Conservation (phyloP, 2,888 invertebrate species). For the Andrena flavipes region DNA sequence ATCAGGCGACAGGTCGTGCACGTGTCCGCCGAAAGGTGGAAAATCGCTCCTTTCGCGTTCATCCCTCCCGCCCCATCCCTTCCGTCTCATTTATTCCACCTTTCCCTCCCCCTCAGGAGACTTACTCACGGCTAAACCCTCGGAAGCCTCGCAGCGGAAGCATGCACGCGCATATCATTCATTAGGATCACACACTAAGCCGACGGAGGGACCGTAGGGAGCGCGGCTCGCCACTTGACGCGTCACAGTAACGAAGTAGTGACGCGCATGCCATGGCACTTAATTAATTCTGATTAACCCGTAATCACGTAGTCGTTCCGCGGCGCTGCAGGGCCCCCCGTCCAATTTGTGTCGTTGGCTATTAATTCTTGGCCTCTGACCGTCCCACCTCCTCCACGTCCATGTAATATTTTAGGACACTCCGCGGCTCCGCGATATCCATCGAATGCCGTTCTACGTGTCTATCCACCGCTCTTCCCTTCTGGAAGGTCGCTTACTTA, state of each 20-base stretch:
- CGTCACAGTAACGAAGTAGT: constrained; percentile 84
- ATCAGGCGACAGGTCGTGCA: not conserved
- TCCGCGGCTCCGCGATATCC: constrained; percentile 58
- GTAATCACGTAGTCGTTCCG: constrained; percentile 84
- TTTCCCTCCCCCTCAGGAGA: constrained; percentile 42
- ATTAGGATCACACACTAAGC: constrained; percentile 78
- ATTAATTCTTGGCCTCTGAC: constrained; percentile 70
- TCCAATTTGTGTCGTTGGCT: constrained; percentile 82
- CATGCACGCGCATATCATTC: constrained; percentile 83
- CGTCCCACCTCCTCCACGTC: constrained; percentile 46
- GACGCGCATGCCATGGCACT: constrained; percentile 83
- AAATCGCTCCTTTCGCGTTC: constrained; percentile 9
- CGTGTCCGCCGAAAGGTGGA: constrained; percentile 30
- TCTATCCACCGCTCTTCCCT: not conserved
- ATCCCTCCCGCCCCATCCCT: constrained; percentile 38
- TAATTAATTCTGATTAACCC: constrained; percentile 85
- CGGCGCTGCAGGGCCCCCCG: constrained; percentile 76
- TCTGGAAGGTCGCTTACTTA: constrained; percentile 55
- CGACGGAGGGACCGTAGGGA: constrained; percentile 58
- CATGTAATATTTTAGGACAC: constrained; percentile 68
- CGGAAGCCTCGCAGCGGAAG: constrained; percentile 55
- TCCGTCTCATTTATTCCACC: constrained; percentile 46
- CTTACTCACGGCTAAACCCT: constrained; percentile 56
- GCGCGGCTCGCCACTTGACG: constrained; percentile 81
- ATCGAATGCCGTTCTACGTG: constrained; percentile 49